A percentile compares a stretch with the other conserved stretches of the same genome.
Conservation (phyloP, 2,797 vertebrate genomes). For the Natrix natrix region DNA sequence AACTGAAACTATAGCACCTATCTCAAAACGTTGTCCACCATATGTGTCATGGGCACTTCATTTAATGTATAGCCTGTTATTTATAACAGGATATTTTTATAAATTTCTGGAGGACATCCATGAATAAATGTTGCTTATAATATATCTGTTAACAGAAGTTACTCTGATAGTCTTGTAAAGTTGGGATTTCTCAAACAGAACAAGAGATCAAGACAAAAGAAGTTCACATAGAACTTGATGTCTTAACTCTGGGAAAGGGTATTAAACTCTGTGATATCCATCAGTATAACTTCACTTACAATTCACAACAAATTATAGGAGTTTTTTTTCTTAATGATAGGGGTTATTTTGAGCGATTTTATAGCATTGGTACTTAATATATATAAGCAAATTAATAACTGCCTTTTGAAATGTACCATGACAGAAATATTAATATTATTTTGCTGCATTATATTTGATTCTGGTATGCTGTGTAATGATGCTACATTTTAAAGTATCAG, state of each 20-base stretch:
- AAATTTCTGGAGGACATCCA: neutral
- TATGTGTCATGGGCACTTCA: neutral
- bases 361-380: neutral
- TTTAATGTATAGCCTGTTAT: neutral
- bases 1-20: neutral
- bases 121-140: neutral
- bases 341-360: neutral
- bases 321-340: neutral
- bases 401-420: neutral
- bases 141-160: neutral
- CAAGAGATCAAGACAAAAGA: neutral
- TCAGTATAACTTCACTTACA: neutral
- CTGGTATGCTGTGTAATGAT: neutral
- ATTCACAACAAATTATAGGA: neutral
- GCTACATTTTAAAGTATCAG: neutral
- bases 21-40: neutral
- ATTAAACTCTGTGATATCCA: neutral
- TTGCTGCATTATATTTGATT: neutral
- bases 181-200: neutral
- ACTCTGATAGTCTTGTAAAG: neutral
- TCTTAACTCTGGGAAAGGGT: neutral
- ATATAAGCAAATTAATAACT: neutral
- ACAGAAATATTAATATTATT: neutral
- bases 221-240: neutral
- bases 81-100: neutral